These are phyloP conservation scores for Apotomis capreana DNA, from an alignment of 2,888 invertebrate species.

Conservation along the genomic window DNA sequence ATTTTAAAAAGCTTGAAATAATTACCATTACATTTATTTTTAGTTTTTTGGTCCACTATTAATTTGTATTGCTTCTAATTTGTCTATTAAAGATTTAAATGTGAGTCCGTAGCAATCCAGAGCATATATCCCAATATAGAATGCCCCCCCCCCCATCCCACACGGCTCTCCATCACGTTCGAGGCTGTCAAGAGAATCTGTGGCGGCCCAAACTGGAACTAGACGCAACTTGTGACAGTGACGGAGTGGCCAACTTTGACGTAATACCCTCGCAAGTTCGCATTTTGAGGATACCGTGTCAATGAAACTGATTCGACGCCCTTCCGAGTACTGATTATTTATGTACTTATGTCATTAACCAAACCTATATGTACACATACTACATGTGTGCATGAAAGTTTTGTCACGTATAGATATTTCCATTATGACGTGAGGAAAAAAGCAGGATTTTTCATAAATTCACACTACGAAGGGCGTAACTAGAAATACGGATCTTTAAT, in stretches of 20 bases:
- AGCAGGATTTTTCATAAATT: too few relatives aligned
- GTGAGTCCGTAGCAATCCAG: too few relatives aligned
- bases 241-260: constrained; percentile 13
- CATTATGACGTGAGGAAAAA: background rate
- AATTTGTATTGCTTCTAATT: too few relatives aligned
- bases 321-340: background rate
- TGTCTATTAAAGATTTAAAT: too few relatives aligned
- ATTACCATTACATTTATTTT: too few relatives aligned
- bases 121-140: too few relatives aligned
- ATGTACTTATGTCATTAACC: background rate
- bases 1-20: too few relatives aligned
- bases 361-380: too few relatives aligned
- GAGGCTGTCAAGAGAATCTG: constrained; percentile 21
- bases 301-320: constrained; percentile 3
- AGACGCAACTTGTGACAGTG: constrained; percentile 26
- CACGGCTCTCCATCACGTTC: constrained; percentile 8
- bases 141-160: constrained; percentile 7
- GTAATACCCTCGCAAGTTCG: background rate
- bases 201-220: constrained; percentile 8
- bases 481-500: too few relatives aligned
- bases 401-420: background rate
- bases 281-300: constrained; percentile 23
- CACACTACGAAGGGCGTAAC: too few relatives aligned
- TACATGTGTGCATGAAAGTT: too few relatives aligned
- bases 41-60: too few relatives aligned